Evolutionary conservation across 2,888 invertebrate genomes (phyloP), one percentile per base, ranked within the genome.

Genomic region (Corbicula japonica): DNA sequence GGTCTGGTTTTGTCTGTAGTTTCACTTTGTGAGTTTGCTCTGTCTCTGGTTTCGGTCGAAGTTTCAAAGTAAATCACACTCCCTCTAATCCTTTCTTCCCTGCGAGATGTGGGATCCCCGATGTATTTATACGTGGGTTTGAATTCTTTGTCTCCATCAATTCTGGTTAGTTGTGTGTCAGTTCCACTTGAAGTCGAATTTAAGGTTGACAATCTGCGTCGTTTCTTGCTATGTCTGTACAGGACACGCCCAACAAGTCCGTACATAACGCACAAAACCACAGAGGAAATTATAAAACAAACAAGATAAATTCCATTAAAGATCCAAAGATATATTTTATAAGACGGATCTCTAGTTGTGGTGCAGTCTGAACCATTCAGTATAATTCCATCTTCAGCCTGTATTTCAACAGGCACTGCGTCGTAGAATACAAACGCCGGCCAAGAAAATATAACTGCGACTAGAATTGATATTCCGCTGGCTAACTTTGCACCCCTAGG

Each of bases 291-390:
- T 26, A 89, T 44, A 38, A 89, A 90, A 8, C 75, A 61, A 8
- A 88, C 4, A 41, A 87, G 82, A 8, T 88, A 71, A 2, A 87
- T 28, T 4, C 63, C 66, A 70, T 88, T 89, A 61, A 87, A 89
- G 1, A 85, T 30, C 35, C 85, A 82, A 15, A 88, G 77, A 46
- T 83, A 84, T 0, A 84, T 3, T 15, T 83, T 84, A 32, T 70
- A 77, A 0, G 60, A 68, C 2, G 82, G 65, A 0, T 69, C 68
- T 58, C 86, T 78, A 5, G 76, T 73, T 6, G 85, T 85, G 12
- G 89, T 87, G 62, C 91, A 91, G 76, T 90, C 89, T 4, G 54
- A 68, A 0, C 89, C 91, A 1, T 60, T 26, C 0, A 89, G 4
- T 4, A 4, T 44, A 2, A 68, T 50, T 1, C 68, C 76, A 0